Evolutionary conservation across 2,888 invertebrate genomes (phyloP).

Genomic region (Lochmaea crataegi): DNA sequence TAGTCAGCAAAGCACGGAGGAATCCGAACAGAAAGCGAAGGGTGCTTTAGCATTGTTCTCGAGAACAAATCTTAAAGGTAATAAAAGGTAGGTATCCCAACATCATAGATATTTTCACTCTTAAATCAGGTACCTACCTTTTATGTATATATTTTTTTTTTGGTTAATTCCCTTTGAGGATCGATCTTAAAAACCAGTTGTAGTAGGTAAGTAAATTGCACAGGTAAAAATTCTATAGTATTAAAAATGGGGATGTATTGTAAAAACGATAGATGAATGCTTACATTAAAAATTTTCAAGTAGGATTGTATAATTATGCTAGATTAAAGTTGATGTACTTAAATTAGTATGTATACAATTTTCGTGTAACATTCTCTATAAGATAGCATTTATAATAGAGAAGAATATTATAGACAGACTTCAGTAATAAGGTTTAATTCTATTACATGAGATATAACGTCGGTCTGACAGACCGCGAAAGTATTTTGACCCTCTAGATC

Average conservation of each 20-base stretch:
- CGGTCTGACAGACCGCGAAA: too few species aligned
- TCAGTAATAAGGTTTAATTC: too few species aligned
- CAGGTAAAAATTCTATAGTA: background rate
- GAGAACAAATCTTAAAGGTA: constrained; percentile 3
- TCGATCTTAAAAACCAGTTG: background rate
- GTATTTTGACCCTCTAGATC: too few species aligned
- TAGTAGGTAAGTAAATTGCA: background rate
- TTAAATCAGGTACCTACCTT: constrained; percentile 8
- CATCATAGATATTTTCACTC: background rate
- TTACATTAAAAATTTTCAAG: background rate
- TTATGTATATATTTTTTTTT: constrained; percentile 1
- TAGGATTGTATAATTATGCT: background rate
- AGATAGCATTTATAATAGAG: too few species aligned
- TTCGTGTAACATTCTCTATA: too few species aligned
- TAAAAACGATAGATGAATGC: background rate
- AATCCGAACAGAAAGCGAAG: constrained; percentile 3
- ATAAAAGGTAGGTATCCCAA: background rate
- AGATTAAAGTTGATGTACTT: background rate
- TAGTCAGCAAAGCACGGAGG: background rate
- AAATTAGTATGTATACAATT: background rate
- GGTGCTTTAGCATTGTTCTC: constrained; percentile 1
- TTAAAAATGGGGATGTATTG: background rate
- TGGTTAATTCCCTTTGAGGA: background rate
- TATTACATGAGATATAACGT: too few species aligned
- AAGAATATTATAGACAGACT: too few species aligned